Evolutionary conservation across 2,888 invertebrate genomes (phyloP), one percentile per base, ranked within the genome.

Genomic region (Zaprionus obscuricornis): DNA sequence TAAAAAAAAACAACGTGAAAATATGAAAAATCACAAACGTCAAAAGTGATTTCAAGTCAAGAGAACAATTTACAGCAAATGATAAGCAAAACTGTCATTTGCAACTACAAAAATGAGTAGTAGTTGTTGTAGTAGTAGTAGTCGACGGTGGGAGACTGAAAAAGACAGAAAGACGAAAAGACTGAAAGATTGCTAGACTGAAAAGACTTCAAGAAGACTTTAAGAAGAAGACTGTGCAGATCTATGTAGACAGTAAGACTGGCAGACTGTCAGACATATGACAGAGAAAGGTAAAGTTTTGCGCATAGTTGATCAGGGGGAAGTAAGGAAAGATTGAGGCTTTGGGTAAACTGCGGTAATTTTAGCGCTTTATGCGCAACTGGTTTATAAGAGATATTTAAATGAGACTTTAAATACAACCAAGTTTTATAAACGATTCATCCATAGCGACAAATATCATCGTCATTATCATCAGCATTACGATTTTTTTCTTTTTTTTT

Each of bases 51-150:
- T 68, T 63, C 20, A 34, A 73, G 65, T 17, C 46, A 29, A 18
- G 33, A 29, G 20, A 36, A 36, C 47, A 67, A 68, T 68, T 85
- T 74, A 56, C 67, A 66, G 83, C 58, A 74, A 76, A 85, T 78
- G 85, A 78, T 78, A 78, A 78, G 85, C 78, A 82, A 82, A 82
- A 70, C 82, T 78, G 85, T 84, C 77, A 79, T 72, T n/a, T 65
- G 65, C 63, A 50, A n/a, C n/a, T n/a, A n/a, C n/a, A n/a, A n/a
- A n/a, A n/a, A n/a, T n/a, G n/a, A n/a, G n/a, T n/a, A n/a, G n/a
- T n/a, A n/a, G n/a, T n/a, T n/a, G n/a, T n/a, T n/a, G n/a, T n/a
- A n/a, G n/a, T n/a, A n/a, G n/a, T n/a, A n/a, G n/a, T n/a, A n/a
- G n/a, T n/a, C n/a, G n/a, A n/a, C n/a, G n/a, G n/a, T n/a, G n/a